phyloP scores from a whole-genome alignment of 2,888 invertebrate genomes.

The Xestoiulus laeticollis region DNA sequence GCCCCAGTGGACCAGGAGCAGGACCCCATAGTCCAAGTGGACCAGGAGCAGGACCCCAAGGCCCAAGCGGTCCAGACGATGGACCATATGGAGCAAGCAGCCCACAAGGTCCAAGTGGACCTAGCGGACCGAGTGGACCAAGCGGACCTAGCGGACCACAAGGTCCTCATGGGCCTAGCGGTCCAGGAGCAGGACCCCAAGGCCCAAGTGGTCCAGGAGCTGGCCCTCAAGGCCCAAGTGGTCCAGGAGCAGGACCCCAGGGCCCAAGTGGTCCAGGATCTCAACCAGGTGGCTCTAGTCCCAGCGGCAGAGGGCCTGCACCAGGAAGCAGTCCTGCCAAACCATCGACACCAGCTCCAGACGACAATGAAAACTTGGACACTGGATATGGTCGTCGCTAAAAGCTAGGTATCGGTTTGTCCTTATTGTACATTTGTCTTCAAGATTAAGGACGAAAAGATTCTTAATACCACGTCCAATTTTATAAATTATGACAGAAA shows the following conservation, averaged over 20 bases:
- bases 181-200: background rate
- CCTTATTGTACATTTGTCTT: no score
- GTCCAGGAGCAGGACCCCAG: background rate
- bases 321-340: background rate
- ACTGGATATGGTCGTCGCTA: background rate
- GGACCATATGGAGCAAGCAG: no score
- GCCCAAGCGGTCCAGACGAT: no score
- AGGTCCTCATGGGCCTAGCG: constrained; percentile 42
- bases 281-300: background rate
- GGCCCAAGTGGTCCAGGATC: background rate
- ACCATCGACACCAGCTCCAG: background rate
- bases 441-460: no score
- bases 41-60: no score
- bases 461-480: no score
- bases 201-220: constrained; percentile 46
- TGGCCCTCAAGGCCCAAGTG: background rate
- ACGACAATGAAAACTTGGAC: background rate
- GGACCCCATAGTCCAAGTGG: no score
- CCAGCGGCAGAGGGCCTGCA: background rate
- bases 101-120: no score
- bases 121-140: background rate
- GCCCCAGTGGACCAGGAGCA: no score
- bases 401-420: no score
- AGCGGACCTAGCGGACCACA: no score
- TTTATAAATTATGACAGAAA: no score